phyloP scores from a whole-genome alignment of 2,888 invertebrate species.

The Heliconius sara region DNA sequence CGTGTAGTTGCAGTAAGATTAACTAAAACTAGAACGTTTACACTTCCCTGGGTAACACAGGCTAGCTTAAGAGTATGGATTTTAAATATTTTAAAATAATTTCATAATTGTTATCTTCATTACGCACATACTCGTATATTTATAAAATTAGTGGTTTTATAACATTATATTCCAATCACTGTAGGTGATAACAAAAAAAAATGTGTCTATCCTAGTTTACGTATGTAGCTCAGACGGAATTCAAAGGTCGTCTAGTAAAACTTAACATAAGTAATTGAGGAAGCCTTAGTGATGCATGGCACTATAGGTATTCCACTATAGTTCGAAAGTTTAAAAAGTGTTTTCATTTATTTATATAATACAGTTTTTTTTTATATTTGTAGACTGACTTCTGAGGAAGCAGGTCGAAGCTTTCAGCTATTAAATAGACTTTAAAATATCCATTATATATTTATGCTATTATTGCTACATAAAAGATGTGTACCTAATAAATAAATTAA shows the following conservation, averaged over 20 bases:
- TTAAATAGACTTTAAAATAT: too few species aligned
- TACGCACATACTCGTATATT: too few species aligned
- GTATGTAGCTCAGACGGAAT: not conserved
- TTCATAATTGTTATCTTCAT: not conserved
- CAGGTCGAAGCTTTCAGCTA: not conserved
- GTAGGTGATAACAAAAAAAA: too few species aligned
- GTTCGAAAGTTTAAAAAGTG: not conserved
- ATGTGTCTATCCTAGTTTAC: not conserved
- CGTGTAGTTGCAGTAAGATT: not conserved
- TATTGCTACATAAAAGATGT: too few species aligned
- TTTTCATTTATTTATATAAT: not conserved
- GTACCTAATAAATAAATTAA: too few species aligned
- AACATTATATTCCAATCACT: not conserved
- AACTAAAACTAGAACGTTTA: not conserved
- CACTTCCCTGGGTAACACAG: too few species aligned
- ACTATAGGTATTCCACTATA: not conserved
- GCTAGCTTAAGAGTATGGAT: not conserved
- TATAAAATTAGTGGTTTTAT: not conserved
- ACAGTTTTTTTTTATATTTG: not conserved
- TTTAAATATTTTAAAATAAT: not conserved
- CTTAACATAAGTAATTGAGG: not conserved
- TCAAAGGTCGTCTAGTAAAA: slow-evolving; percentile 4
- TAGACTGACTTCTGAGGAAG: not conserved
- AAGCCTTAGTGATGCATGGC: slow-evolving; percentile 4
- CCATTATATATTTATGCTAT: too few species aligned